Conservation (phyloP, 2,797 vertebrate genomes). For the Phoeniculus purpureus region DNA sequence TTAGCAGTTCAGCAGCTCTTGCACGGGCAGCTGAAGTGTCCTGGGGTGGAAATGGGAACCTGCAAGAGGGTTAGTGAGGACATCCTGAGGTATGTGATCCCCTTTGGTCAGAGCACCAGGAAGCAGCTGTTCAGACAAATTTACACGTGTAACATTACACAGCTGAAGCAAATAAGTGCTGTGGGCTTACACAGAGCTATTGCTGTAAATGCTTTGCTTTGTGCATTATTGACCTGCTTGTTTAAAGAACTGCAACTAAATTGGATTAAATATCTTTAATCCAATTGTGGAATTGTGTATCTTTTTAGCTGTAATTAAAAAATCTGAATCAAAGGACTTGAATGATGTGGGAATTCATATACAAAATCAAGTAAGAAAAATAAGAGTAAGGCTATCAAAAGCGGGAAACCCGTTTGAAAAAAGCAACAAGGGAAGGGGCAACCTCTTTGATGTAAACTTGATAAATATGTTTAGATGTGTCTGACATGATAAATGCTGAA, state of each 20-base stretch:
- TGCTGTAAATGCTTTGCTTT: background rate
- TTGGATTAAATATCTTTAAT: background rate
- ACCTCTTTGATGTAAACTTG: background rate
- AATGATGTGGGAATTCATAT: background rate
- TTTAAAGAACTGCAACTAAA: background rate
- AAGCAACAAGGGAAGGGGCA: background rate
- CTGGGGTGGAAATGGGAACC: background rate
- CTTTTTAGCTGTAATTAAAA: background rate
- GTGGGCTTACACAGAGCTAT: background rate
- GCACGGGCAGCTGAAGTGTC: background rate
- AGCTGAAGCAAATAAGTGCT: background rate
- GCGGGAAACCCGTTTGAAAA: background rate
- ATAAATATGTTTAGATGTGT: background rate
- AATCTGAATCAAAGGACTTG: background rate
- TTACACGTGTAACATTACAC: conserved; percentile 5
- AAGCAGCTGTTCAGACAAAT: conserved; percentile 26
- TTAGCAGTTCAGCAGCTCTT: background rate
- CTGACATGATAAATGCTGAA: background rate
- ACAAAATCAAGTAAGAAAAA: background rate
- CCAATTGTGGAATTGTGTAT: background rate
- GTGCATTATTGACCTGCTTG: background rate
- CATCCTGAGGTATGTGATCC: background rate
- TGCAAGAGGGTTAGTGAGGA: background rate
- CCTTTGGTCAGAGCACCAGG: background rate
- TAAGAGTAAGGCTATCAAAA: background rate